Percentiles rank a stretch among this genome's conserved stretches.
Evolutionary conservation across 2,888 invertebrate species (phyloP).

Genomic region (Scrobipalpa costella): DNA sequence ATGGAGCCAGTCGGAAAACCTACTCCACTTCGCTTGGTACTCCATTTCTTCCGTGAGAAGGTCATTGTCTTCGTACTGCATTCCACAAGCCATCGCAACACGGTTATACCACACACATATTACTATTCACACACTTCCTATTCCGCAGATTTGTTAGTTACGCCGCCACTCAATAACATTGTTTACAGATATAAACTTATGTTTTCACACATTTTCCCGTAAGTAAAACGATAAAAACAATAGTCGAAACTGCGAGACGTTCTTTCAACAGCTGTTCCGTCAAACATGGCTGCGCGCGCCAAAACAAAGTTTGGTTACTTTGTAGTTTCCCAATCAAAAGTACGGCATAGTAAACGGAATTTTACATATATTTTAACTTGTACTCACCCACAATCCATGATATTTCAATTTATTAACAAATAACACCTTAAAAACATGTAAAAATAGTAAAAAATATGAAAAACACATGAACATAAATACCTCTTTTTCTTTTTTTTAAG

Average conservation of each 20-base stretch:
- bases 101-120: conserved; percentile 49
- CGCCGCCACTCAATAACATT: conserved; percentile 48
- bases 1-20: conserved; percentile 96
- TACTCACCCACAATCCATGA: conserved; percentile 10
- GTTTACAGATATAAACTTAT: conserved; percentile 44
- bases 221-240: conserved; percentile 59
- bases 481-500: conserved; percentile 28
- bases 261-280: conserved; percentile 72
- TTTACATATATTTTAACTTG: not conserved
- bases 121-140: conserved; percentile 37
- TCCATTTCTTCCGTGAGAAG: conserved; percentile 63
- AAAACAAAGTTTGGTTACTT: conserved; percentile 57
- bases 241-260: conserved; percentile 51
- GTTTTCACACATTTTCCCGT: conserved; percentile 50
- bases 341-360: not conserved
- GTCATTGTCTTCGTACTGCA: conserved; percentile 62
- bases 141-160: conserved; percentile 38
- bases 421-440: not conserved
- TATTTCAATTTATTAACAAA: not conserved
- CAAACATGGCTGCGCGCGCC: conserved; percentile 77
- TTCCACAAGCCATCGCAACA: conserved; percentile 67
- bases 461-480: conserved; percentile 5
- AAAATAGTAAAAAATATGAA: not conserved
- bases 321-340: conserved; percentile 25
- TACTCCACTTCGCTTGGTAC: conserved; percentile 83